phyloP scores from a whole-genome alignment of 2,113 vertebrate genomes.

The Nibea coibor region DNA sequence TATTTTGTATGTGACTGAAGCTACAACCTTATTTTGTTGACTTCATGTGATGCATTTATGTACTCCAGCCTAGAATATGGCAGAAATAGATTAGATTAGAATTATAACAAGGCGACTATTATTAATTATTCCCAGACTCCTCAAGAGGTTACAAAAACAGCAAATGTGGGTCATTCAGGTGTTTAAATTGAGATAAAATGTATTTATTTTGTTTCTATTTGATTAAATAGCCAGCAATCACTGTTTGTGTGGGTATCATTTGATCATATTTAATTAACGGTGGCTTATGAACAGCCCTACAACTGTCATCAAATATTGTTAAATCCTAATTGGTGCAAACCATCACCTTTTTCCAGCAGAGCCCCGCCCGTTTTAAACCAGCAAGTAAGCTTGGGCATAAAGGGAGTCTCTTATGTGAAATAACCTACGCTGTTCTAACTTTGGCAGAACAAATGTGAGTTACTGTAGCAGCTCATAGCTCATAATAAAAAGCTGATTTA shows the following conservation, averaged over 20 bases:
- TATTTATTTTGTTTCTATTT: too few relatives aligned
- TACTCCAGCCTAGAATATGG: background rate
- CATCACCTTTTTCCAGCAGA: background rate
- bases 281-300: background rate
- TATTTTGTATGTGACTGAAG: constrained; percentile 10
- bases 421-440: background rate
- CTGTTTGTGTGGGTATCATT: too few relatives aligned
- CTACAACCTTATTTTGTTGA: background rate
- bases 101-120: background rate
- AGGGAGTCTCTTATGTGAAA: background rate
- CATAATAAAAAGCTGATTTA: constrained; percentile 23
- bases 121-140: background rate
- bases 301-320: background rate
- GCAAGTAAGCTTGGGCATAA: background rate
- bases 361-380: background rate
- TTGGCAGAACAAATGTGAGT: constrained; percentile 6
- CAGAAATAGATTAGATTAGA: too few relatives aligned
- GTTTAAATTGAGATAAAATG: too few relatives aligned
- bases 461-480: constrained; percentile 18
- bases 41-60: constrained; percentile 7
- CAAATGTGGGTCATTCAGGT: background rate
- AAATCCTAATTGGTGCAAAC: background rate
- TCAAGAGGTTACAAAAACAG: background rate
- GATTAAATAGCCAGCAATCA: too few relatives aligned
- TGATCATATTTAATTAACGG: background rate